These are phyloP conservation scores for Syngnathus acus DNA, from an alignment of 2,797 vertebrate species.

Conservation along the genomic window DNA sequence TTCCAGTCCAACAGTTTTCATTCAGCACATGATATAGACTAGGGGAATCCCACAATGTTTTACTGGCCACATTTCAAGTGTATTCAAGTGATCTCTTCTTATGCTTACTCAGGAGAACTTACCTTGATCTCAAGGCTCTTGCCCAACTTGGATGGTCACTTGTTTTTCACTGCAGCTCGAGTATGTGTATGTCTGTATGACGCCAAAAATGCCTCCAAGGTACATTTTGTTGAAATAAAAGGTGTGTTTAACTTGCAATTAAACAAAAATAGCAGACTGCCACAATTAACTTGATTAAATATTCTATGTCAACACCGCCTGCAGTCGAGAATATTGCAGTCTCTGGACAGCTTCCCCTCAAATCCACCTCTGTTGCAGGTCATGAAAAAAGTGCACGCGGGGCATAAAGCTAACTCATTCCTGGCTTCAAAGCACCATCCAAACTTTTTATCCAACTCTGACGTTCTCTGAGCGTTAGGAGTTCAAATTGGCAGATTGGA, in stretches of 20 bases:
- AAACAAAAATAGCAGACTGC: not conserved
- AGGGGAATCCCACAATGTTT: not conserved
- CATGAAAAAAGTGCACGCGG: not conserved
- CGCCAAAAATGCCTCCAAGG: not conserved
- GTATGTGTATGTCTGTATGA: not conserved
- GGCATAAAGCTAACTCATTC: not conserved
- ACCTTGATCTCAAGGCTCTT: not conserved
- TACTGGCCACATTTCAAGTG: not conserved
- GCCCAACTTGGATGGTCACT: not conserved
- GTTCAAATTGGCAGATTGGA: not conserved
- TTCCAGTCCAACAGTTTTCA: slow-evolving; percentile 1
- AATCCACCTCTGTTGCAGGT: not conserved
- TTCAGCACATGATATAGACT: not conserved
- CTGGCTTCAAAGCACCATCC: not conserved
- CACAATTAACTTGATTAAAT: not conserved
- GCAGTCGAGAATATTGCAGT: not conserved
- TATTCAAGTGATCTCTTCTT: not conserved
- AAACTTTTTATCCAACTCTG: not conserved
- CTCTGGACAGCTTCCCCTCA: not conserved
- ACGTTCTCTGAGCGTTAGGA: not conserved
- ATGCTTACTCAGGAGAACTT: not conserved
- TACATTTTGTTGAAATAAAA: slow-evolving; percentile 2
- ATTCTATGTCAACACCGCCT: not conserved
- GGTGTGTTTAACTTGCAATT: slow-evolving; percentile 3
- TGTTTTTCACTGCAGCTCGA: not conserved